A percentile compares a stretch with the other conserved stretches of the same genome.
phyloP scores from a whole-genome alignment of 2,888 invertebrate species.

The Brenthis daphne region DNA sequence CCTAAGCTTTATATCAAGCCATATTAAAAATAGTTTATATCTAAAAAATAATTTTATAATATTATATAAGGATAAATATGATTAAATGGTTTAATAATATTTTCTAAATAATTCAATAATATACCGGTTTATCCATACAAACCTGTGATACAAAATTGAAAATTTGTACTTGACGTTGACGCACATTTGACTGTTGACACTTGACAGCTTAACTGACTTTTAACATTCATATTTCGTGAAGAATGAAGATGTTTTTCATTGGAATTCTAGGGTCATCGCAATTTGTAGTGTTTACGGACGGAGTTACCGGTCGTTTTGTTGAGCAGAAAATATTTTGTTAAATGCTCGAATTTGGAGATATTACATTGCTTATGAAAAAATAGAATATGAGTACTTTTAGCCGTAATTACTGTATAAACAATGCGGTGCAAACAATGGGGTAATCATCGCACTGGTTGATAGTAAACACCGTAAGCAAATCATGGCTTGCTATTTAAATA shows the following conservation, averaged over 20 bases:
- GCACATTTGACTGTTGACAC: background rate
- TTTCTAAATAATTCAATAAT: too few species aligned
- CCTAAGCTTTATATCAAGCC: too few species aligned
- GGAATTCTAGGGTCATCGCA: slow-evolving; percentile 5
- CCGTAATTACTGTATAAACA: slow-evolving; percentile 1
- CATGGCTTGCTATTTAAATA: slow-evolving; percentile 48
- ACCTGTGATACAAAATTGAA: too few species aligned
- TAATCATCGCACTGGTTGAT: slow-evolving; percentile 31
- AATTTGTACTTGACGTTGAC: background rate
- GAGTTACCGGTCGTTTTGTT: background rate
- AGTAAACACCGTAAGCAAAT: slow-evolving; percentile 43
- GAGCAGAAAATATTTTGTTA: background rate
- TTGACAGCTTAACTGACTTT: slow-evolving; percentile 4
- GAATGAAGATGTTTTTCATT: background rate
- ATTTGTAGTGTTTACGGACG: slow-evolving; percentile 14
- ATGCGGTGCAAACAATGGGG: slow-evolving; percentile 29
- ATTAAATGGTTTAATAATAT: too few species aligned
- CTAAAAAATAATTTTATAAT: too few species aligned
- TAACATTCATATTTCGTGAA: background rate
- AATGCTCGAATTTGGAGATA: background rate
- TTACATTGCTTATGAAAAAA: background rate
- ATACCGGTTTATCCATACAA: too few species aligned
- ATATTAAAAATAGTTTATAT: too few species aligned
- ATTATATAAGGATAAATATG: too few species aligned
- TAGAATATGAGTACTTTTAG: background rate